Evolutionary conservation across 2,888 invertebrate genomes (phyloP), one percentile per base, ranked within the genome.

Genomic region (Dicyrtomina minuta): DNA sequence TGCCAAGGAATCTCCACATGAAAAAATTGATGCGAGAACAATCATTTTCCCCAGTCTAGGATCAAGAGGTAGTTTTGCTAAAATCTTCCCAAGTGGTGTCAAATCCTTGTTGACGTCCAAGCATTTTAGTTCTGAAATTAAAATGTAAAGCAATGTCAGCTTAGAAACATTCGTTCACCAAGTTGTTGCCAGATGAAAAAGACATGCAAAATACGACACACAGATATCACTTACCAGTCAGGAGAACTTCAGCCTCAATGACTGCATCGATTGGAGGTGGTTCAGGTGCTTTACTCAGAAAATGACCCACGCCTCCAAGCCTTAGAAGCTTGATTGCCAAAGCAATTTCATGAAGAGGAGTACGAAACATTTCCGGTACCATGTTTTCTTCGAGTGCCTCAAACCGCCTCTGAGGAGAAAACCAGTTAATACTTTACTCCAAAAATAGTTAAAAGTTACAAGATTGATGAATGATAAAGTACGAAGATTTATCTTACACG

Each of bases 321-420:
- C 92, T 87, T 2, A 99, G 85, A 10, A 98, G 84, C 81, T 96
- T 95, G 68, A 95, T 93, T 49, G 92, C 91, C 65, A 99, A 85
- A 0, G 96, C 93, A 67, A 98, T 84, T 81, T 98, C 97, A 80
- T 98, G 97, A 17, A 99, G 84, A 0, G 98, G 98, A 0, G 97
- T 97, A 65, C 98, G 87, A 84, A 98, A 95, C 88, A 99, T 98
- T 85, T 99, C 98, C 0, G 98, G 96, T 0, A 95, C 94, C 81
- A 92, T 89, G 80, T 97, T 94, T 79, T 96, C 91, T 2, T 93
- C 93, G 60, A 93, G 83, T 66, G 86, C 87, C 0, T 87, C 85
- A 81, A 82, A 91, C 20, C 93, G 85, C 0, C 24, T 59, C 41
- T 39, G 60, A 5, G 51, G 59, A 69, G 51, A 12, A 49, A 49